These are phyloP conservation scores for Nothobranchius kuhntae DNA, from an alignment of 2,113 vertebrate genomes.

Conservation along the genomic window DNA sequence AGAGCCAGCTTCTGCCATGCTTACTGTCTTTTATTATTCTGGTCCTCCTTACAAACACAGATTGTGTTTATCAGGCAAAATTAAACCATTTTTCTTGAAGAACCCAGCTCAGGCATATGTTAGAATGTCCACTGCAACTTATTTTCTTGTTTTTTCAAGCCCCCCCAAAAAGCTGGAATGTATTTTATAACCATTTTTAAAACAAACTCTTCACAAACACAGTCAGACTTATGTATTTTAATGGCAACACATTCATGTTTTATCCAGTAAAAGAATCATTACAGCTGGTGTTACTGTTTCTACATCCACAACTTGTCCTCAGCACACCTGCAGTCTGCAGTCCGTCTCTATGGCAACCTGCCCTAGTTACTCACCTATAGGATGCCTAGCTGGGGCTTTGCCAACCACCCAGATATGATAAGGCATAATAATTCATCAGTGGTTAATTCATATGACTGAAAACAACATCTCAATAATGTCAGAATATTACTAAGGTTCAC, in stretches of 20 bases:
- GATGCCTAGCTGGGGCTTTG: conserved; percentile 50
- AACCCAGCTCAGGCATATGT: conserved; percentile 1
- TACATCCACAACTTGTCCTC: conserved; percentile 50
- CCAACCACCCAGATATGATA: conserved; percentile 68
- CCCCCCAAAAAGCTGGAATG: not conserved
- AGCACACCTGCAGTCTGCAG: conserved; percentile 42
- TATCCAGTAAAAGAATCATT: conserved; percentile 77
- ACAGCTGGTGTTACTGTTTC: conserved; percentile 75
- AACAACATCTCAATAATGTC: conserved; percentile 59
- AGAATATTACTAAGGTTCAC: conserved; percentile 62
- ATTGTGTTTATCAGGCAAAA: too few relatives aligned
- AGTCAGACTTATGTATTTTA: conserved; percentile 32
- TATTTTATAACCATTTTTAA: not conserved
- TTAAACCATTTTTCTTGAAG: conserved; percentile 7
- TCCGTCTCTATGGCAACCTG: conserved; percentile 64
- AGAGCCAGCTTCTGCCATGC: not conserved
- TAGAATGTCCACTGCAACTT: not conserved
- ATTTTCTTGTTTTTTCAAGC: not conserved
- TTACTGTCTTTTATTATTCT: not conserved
- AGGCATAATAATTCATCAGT: conserved; percentile 77
- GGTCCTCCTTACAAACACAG: too few relatives aligned
- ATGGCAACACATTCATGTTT: conserved; percentile 78
- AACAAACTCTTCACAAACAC: conserved; percentile 2
- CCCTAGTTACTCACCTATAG: conserved; percentile 64
- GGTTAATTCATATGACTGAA: conserved; percentile 65